A percentile compares a stretch with the other conserved stretches of the same genome.
Conservation (phyloP, 2,113 vertebrate genomes). For the Phaetusa simplex region DNA sequence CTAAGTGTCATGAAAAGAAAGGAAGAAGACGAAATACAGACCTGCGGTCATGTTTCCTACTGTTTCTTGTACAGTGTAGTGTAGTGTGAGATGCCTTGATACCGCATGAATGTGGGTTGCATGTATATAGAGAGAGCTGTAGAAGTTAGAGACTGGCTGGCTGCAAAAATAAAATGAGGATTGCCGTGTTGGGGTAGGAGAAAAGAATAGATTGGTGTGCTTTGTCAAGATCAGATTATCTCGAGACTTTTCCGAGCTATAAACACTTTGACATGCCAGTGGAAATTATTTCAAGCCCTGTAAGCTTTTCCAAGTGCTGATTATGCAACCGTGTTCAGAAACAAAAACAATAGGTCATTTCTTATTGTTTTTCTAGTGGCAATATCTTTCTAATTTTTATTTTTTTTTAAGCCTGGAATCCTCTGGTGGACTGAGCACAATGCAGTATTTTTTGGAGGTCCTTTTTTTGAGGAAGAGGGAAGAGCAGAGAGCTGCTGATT, state of each 20-base stretch:
- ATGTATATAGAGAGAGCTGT: fast-evolving
- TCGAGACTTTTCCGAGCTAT: neutral
- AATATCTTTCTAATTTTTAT: neutral
- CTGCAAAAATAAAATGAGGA: neutral
- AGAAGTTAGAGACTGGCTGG: neutral
- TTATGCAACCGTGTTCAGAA: neutral
- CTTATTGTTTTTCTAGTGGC: neutral
- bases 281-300: neutral
- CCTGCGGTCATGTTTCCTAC: neutral
- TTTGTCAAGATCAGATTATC: neutral
- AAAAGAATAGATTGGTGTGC: neutral
- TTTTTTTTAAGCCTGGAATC: neutral
- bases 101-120: fast-evolving
- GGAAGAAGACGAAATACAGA: neutral
- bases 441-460: neutral
- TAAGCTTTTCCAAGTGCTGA: neutral
- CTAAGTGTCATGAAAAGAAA: neutral
- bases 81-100: neutral
- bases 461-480: neutral
- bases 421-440: neutral
- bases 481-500: neutral
- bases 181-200: neutral
- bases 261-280: neutral
- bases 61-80: neutral
- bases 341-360: neutral